These are phyloP conservation scores for Neolamprologus falcicula DNA, from an alignment of 2,113 vertebrate genomes.

Conservation along the genomic window DNA sequence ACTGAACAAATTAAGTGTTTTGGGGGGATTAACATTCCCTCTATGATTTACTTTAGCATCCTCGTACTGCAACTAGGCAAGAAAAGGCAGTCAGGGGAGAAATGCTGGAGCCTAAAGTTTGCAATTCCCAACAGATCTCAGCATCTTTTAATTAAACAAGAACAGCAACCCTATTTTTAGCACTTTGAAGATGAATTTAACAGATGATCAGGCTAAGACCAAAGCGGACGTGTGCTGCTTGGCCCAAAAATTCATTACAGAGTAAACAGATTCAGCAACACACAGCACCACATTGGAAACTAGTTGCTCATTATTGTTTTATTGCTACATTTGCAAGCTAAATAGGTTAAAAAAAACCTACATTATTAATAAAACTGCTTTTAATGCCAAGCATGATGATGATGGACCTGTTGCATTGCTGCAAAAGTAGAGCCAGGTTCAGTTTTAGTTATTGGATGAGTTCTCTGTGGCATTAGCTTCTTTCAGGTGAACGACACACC, in stretches of 20 bases:
- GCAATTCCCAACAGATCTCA: neutral
- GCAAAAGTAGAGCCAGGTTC: neutral
- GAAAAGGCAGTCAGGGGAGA: neutral
- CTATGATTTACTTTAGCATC: neutral
- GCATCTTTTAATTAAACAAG: neutral
- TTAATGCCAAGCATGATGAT: neutral
- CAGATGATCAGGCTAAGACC: neutral
- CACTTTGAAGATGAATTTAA: neutral
- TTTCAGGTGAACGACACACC: neutral
- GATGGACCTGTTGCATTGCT: neutral
- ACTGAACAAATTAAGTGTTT: neutral
- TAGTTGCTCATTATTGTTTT: neutral
- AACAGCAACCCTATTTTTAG: neutral
- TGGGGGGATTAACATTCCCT: neutral
- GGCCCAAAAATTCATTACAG: neutral
- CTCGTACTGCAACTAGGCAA: neutral
- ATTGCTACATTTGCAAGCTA: neutral
- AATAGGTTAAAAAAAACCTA: rapidly evolving
- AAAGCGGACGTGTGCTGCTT: neutral
- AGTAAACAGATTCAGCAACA: neutral
- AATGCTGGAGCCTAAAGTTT: neutral
- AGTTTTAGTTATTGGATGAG: neutral
- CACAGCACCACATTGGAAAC: neutral
- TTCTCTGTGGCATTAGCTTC: neutral
- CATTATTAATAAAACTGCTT: neutral